phyloP scores from a whole-genome alignment of 2,888 invertebrate genomes.

The Xestia sexstrigata region DNA sequence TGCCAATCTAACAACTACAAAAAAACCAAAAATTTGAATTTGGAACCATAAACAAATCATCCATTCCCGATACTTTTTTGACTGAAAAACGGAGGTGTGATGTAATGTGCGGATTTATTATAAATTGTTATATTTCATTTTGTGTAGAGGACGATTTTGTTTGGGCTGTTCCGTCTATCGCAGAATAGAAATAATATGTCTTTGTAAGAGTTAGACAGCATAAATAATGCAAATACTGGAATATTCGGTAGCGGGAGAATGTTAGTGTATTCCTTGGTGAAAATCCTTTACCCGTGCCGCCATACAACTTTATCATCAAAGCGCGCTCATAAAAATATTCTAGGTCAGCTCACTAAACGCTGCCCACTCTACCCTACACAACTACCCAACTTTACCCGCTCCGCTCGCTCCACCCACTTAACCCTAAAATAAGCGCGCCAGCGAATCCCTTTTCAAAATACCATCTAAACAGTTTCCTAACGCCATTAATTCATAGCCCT shows the following conservation, averaged over 20 bases:
- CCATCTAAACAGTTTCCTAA: constrained; percentile 49
- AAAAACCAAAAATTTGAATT: too few relatives aligned
- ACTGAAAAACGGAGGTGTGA: too few relatives aligned
- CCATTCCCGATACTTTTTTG: too few relatives aligned
- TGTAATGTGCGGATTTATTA: too few relatives aligned
- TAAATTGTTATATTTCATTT: too few relatives aligned
- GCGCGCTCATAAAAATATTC: constrained; percentile 50
- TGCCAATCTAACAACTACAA: too few relatives aligned
- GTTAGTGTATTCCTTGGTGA: constrained; percentile 11
- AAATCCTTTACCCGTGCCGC: constrained; percentile 6
- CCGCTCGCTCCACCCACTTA: constrained; percentile 24
- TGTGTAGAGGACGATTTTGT: neutral
- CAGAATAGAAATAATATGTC: neutral
- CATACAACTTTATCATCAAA: constrained; percentile 38
- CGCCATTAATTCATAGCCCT: constrained; percentile 56
- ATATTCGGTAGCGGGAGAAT: neutral
- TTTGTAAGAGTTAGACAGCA: neutral
- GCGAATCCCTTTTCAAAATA: constrained; percentile 57
- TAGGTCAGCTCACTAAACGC: constrained; percentile 49
- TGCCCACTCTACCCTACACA: constrained; percentile 18
- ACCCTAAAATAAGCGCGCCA: constrained; percentile 51
- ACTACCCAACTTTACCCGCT: constrained; percentile 31
- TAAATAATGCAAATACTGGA: too few relatives aligned
- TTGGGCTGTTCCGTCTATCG: neutral
- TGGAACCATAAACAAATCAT: too few relatives aligned